phyloP scores from a whole-genome alignment of 2,888 invertebrate genomes.

The Deilephila porcellus region DNA sequence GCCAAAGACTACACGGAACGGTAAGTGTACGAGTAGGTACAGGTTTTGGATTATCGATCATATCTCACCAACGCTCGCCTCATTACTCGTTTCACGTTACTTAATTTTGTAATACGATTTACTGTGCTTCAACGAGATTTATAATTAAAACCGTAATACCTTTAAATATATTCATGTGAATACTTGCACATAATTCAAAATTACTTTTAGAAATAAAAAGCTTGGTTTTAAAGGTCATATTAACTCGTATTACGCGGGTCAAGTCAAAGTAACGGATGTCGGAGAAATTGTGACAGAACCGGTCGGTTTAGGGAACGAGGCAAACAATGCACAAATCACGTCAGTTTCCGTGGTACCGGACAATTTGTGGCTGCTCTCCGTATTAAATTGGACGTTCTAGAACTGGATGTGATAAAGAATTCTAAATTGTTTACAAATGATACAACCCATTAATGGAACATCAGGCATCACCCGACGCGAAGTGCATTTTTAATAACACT shows the following conservation, averaged over 20 bases:
- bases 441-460: conserved; percentile 40
- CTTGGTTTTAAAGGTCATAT: conserved; percentile 29
- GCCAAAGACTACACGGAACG: conserved; percentile 11
- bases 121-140: conserved; percentile 5
- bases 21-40: conserved; percentile 11
- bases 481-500: background rate
- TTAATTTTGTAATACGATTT: conserved; percentile 15
- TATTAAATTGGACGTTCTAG: conserved; percentile 14
- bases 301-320: conserved; percentile 50
- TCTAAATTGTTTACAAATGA: conserved; percentile 32
- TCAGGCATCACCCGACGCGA: conserved; percentile 11
- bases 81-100: conserved; percentile 10
- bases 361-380: background rate
- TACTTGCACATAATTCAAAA: background rate
- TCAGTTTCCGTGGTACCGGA: conserved; percentile 10
- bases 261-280: conserved; percentile 40
- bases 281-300: conserved; percentile 47
- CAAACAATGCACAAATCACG: conserved; percentile 56
- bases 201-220: conserved; percentile 4
- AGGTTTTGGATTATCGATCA: background rate
- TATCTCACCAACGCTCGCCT: conserved; percentile 5
- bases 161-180: background rate
- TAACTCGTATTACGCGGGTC: conserved; percentile 34
- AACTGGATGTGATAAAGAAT: background rate
- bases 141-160: background rate